phyloP scores from a whole-genome alignment of 2,113 vertebrate genomes.

The Falcunculus frontatus region DNA sequence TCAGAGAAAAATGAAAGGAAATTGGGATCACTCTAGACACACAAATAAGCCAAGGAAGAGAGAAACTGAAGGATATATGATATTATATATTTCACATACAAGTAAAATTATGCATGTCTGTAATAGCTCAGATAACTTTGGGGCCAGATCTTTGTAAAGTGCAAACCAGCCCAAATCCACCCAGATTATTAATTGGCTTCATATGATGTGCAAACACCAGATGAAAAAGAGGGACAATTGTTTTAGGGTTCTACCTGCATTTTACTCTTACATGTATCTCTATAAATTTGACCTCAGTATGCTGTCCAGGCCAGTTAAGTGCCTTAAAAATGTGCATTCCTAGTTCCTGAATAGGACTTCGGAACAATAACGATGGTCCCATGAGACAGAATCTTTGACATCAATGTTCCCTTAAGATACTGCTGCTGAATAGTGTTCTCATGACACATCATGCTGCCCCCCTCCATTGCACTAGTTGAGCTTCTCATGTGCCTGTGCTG shows the following conservation, averaged over 20 bases:
- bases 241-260: neutral
- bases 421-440: neutral
- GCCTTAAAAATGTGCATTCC: neutral
- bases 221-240: neutral
- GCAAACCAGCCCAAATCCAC: neutral
- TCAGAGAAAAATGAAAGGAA: neutral
- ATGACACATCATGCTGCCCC: accelerated
- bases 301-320: neutral
- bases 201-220: neutral
- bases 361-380: neutral
- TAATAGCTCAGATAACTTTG: neutral
- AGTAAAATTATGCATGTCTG: neutral
- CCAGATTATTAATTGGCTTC: neutral
- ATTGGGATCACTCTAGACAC: neutral
- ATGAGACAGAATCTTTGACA: neutral
- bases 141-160: neutral
- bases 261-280: neutral
- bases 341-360: neutral
- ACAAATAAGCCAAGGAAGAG: neutral
- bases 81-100: neutral
- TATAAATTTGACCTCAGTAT: neutral
- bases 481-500: accelerated
- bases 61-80: neutral
- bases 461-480: neutral
- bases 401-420: neutral